Evolutionary conservation across 2,888 invertebrate genomes (phyloP).

Genomic region (Capitulum mitella): DNA sequence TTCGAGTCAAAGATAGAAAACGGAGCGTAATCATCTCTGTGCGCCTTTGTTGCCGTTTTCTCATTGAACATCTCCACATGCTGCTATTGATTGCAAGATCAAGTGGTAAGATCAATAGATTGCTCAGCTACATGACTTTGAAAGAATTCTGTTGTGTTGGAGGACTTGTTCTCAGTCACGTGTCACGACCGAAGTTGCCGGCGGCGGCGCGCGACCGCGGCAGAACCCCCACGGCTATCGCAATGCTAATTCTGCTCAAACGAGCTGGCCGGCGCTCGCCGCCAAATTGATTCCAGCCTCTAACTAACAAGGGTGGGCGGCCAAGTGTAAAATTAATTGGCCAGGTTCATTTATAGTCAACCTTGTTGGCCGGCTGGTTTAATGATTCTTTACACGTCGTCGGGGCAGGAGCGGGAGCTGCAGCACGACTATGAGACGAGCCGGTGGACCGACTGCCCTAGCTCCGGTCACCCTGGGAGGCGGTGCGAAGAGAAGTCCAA

Average conservation of each 20-base stretch:
- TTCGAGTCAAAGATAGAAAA: too few species aligned
- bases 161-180: too few species aligned
- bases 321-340: constrained; percentile 18
- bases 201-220: neutral
- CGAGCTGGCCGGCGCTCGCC: neutral
- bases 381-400: constrained; percentile 3
- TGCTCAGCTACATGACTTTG: too few species aligned
- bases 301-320: constrained; percentile 7
- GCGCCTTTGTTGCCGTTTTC: too few species aligned
- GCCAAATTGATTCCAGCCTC: neutral
- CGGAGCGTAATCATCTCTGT: too few species aligned
- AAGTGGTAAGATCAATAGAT: too few species aligned
- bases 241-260: neutral
- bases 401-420: neutral
- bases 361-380: constrained; percentile 7
- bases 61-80: too few species aligned
- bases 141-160: too few species aligned
- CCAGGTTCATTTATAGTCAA: constrained; percentile 8
- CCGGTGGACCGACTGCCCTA: too few species aligned
- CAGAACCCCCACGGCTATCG: neutral
- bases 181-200: neutral
- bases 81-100: too few species aligned
- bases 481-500: too few species aligned
- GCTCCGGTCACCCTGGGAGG: neutral
- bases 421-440: neutral